phyloP scores from a whole-genome alignment of 2,888 invertebrate species.

The Monochamus alternatus region DNA sequence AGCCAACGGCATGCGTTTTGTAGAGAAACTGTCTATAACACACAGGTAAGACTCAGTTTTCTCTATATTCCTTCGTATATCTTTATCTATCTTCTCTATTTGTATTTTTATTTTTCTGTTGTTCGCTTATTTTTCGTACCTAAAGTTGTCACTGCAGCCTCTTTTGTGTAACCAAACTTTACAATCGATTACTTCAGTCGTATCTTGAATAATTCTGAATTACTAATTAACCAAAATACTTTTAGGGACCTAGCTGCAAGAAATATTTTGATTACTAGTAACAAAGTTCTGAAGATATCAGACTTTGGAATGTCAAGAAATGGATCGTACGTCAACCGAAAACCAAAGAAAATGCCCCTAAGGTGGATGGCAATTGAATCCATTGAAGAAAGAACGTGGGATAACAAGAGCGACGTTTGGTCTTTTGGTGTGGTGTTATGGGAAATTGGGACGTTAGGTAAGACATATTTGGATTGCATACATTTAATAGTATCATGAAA shows the following conservation, averaged over 20 bases:
- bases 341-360: slow-evolving; percentile 78
- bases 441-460: slow-evolving; percentile 88
- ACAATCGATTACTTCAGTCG: too few relatives aligned
- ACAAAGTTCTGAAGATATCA: slow-evolving; percentile 84
- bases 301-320: slow-evolving; percentile 87
- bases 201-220: too few relatives aligned
- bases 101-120: not conserved
- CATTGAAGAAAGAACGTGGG: slow-evolving; percentile 80
- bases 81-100: not conserved
- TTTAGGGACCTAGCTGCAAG: slow-evolving; percentile 85
- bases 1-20: slow-evolving; percentile 85
- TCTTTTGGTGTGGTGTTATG: slow-evolving; percentile 86
- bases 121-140: too few relatives aligned
- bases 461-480: not conserved
- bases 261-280: slow-evolving; percentile 82
- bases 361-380: slow-evolving; percentile 89
- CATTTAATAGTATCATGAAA: not conserved
- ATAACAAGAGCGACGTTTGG: slow-evolving; percentile 88
- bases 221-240: not conserved
- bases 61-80: not conserved
- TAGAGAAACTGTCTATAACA: slow-evolving; percentile 80
- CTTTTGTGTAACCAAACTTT: too few relatives aligned
- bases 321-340: slow-evolving; percentile 80
- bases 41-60: slow-evolving; percentile 75
- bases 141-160: too few relatives aligned